Conservation (phyloP, 2,797 vertebrate species). For the Chiroxiphia lanceolata region DNA sequence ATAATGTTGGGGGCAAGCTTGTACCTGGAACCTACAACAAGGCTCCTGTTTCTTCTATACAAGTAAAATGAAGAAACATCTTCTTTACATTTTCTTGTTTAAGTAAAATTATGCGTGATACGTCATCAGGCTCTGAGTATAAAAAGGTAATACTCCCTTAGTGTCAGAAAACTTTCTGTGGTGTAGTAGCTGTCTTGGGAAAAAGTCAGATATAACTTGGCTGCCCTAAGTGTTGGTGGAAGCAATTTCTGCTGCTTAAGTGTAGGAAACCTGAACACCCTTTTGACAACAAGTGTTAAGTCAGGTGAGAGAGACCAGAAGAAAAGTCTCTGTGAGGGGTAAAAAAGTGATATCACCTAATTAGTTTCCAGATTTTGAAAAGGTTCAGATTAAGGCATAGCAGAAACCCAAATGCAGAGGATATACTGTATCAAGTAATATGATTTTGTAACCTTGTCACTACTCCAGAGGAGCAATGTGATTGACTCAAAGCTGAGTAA, state of each 20-base stretch:
- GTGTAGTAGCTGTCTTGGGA: neutral
- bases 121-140: neutral
- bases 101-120: neutral
- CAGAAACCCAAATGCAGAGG: neutral
- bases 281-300: neutral
- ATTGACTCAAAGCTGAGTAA: neutral
- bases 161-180: neutral
- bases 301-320: neutral
- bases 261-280: neutral
- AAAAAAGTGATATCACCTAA: neutral
- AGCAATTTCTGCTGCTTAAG: neutral
- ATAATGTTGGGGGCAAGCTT: rapidly evolving
- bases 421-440: neutral
- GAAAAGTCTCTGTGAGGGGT: neutral
- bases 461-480: neutral
- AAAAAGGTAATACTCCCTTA: neutral
- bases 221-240: neutral
- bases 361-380: neutral
- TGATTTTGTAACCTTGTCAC: neutral
- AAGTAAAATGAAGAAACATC: neutral
- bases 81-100: neutral
- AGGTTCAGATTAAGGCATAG: neutral
- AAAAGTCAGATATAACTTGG: neutral
- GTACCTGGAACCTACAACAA: neutral
- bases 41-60: neutral